Conservation (phyloP, 2,888 invertebrate species). For the Megaustenia siamemsis region DNA sequence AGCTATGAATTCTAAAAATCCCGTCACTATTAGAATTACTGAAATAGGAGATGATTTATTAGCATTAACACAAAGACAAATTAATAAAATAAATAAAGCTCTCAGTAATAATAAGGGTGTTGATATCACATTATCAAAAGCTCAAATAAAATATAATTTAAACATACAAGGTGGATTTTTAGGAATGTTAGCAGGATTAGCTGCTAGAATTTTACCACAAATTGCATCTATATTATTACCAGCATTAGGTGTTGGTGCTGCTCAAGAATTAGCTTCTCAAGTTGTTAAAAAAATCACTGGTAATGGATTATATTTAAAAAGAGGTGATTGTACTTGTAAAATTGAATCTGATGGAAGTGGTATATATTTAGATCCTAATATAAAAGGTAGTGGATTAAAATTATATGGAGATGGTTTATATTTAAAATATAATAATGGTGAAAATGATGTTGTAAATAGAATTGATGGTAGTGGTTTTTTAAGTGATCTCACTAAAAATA, state of each 20-base stretch:
- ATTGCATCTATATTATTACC: constrained; percentile 43
- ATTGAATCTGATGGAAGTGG: constrained; percentile 56
- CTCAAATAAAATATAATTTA: constrained; percentile 50
- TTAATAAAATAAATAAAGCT: constrained; percentile 53
- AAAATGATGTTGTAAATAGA: constrained; percentile 10
- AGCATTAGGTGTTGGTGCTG: constrained; percentile 51
- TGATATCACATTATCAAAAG: constrained; percentile 51
- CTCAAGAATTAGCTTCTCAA: constrained; percentile 46
- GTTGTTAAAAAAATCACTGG: constrained; percentile 45
- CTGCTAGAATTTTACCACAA: constrained; percentile 48
- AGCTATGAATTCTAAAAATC: constrained; percentile 20
- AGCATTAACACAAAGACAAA: constrained; percentile 52
- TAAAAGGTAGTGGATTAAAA: constrained; percentile 16
- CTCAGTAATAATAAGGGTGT: constrained; percentile 48
- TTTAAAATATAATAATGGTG: too few relatives aligned
- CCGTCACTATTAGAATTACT: constrained; percentile 42
- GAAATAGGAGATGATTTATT: constrained; percentile 44
- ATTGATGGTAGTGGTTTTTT: constrained; percentile 7
- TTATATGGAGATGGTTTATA: constrained; percentile 22
- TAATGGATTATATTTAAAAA: constrained; percentile 52
- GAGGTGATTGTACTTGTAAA: constrained; percentile 53
- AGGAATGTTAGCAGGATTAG: constrained; percentile 34
- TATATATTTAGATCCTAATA: constrained; percentile 48
- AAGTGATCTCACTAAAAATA: constrained; percentile 11
- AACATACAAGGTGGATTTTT: constrained; percentile 57